A percentile compares a stretch with the other conserved stretches of the same genome.
Evolutionary conservation across 2,113 vertebrate species (phyloP).

Genomic region (Gadus chalcogrammus): DNA sequence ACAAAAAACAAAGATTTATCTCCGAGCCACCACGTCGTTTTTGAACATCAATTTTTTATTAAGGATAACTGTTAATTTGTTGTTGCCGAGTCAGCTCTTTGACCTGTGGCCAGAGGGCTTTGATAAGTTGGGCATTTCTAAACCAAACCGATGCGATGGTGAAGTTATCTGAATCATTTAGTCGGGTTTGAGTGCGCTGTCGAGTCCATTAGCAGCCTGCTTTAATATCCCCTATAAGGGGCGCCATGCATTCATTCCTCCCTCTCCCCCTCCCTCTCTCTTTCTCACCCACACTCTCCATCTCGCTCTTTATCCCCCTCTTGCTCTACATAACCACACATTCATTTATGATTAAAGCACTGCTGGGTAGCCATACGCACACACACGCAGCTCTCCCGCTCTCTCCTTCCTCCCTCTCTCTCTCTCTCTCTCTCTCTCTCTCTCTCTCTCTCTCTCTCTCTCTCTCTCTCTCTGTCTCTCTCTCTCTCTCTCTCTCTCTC

Average conservation of each 20-base stretch:
- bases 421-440: no score
- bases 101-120: slow-evolving; percentile 18
- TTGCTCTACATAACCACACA: slow-evolving; percentile 32
- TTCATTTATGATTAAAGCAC: slow-evolving; percentile 55
- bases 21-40: slow-evolving; percentile 9
- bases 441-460: no score
- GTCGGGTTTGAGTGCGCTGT: slow-evolving; percentile 23
- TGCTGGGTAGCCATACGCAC: slow-evolving; percentile 16
- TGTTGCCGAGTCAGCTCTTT: background rate
- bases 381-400: background rate
- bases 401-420: slow-evolving; percentile 7
- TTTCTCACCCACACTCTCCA: background rate
- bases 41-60: background rate
- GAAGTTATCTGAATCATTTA: slow-evolving; percentile 24
- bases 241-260: background rate
- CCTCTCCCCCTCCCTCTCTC: slow-evolving; percentile 19
- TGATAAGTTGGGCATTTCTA: background rate
- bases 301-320: slow-evolving; percentile 11
- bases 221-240: slow-evolving; percentile 15
- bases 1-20: background rate
- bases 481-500: no score
- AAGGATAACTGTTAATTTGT: background rate
- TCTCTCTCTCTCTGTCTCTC: no score
- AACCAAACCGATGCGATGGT: slow-evolving; percentile 33
- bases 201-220: slow-evolving; percentile 7